Evolutionary conservation across 2,113 vertebrate species (phyloP).

Genomic region (Epinephelus moara): DNA sequence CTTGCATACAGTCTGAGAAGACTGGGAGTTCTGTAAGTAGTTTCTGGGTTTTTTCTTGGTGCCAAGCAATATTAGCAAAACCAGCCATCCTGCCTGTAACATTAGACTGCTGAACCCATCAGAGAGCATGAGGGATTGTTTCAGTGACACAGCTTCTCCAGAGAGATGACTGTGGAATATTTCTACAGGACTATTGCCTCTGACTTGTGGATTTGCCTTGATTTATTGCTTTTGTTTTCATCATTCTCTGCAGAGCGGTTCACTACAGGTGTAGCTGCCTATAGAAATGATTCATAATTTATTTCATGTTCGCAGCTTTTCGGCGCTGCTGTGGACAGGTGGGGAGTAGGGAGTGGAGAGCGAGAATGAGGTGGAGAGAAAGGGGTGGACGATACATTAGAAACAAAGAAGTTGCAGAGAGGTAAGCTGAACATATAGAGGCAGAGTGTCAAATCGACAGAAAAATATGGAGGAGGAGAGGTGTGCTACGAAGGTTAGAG

Average conservation of each 20-base stretch:
- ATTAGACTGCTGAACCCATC: conserved; percentile 37
- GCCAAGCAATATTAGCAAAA: conserved; percentile 5
- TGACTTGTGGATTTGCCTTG: conserved; percentile 60
- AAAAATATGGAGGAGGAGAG: neutral
- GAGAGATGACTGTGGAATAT: conserved; percentile 57
- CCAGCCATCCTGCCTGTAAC: neutral
- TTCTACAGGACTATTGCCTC: conserved; percentile 59
- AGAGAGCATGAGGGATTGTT: conserved; percentile 41
- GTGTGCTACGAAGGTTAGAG: neutral
- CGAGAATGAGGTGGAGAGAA: neutral
- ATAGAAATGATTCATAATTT: conserved; percentile 75
- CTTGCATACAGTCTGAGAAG: neutral
- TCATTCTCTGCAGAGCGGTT: conserved; percentile 71
- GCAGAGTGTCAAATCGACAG: neutral
- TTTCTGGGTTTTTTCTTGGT: neutral
- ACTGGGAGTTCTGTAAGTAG: neutral
- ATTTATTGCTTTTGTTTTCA: conserved; percentile 79
- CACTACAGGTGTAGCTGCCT: conserved; percentile 68
- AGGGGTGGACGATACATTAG: neutral
- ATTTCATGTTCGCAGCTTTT: conserved; percentile 57
- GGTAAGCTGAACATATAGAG: neutral
- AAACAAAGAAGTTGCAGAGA: conserved; percentile 8
- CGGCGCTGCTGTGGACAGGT: conserved; percentile 24
- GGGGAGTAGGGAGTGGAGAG: conserved; percentile 7
- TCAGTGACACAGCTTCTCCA: conserved; percentile 39